Base-by-base conservation (phyloP, 2,113 vertebrate species). In the Malurus melanocephalus region DNA sequence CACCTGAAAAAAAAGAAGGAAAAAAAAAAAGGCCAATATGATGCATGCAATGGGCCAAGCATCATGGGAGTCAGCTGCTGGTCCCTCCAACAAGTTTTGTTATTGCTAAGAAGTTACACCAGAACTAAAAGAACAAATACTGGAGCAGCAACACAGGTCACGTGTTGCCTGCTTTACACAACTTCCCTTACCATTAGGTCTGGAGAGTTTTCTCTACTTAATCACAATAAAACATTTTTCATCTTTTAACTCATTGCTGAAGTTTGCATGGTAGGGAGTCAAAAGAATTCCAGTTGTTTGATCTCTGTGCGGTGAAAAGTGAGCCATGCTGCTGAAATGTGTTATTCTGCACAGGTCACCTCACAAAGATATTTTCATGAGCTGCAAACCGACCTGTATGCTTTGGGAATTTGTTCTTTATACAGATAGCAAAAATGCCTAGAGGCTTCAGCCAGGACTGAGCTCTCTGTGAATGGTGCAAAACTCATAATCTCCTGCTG, bases 261-360 rank as follows among this genome's bases (percentile, higher is more conserved):
- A 57, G 8, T 80, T 62, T 80, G 26, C 48, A 49, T 10, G 3
- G 24, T 65, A 65, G 43, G 48, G 57, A 0, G 2, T 69, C 45
- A 68, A 68, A 90, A 55, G 10, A 61, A 85, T 87, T 43, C 30
- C 30, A 11, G 17, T 35, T 69, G 32, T 60, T 75, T 74, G 13
- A 74, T 65, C 38, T 84, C 43, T 59, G 66, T 32, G 20, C 13
- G 56, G 46, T n/a, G 35, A 91, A 87, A 89, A 66, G 52, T 33
- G 32, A 78, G 51, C 35, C 0, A 0, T 53, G 35, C 19, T 80
- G 45, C 64, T 0, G 0, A 42, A 88, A 83, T 38, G 16, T 28
- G 35, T 80, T 82, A 35, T 35, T 82, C 57, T 71, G 45, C 26
- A 71, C 51, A 74, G 38, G n/a, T 22, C 46, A 62, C 9, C 42